Evolutionary conservation across 1,140 invertebrate species (phyloP), one percentile per base, ranked within the genome.

Genomic region (Matsumurasca onukii): DNA sequence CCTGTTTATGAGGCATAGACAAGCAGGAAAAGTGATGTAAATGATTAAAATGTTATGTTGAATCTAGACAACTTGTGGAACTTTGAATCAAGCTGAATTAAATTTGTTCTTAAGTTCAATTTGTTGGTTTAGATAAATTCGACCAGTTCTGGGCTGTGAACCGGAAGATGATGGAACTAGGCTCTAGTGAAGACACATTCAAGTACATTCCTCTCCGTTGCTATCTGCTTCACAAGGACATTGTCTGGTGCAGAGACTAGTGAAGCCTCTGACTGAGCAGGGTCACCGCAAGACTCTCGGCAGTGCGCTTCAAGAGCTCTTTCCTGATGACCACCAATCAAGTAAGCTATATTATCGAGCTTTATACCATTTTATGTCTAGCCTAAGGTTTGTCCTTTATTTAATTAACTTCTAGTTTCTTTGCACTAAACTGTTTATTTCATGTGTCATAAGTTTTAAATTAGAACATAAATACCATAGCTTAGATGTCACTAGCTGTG

Each of bases 71-170:
- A n/a, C n/a, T n/a, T n/a, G n/a, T n/a, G n/a, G n/a, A n/a, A n/a
- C n/a, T n/a, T n/a, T n/a, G n/a, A n/a, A n/a, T n/a, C n/a, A n/a
- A n/a, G n/a, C n/a, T n/a, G n/a, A n/a, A n/a, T n/a, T n/a, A n/a
- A n/a, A n/a, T n/a, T n/a, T n/a, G n/a, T n/a, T n/a, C n/a, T n/a
- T n/a, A n/a, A n/a, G n/a, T n/a, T n/a, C n/a, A n/a, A n/a, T n/a
- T n/a, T n/a, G n/a, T n/a, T n/a, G n/a, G n/a, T n/a, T n/a, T n/a
- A 93, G 93, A 98, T 78, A 98, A 97, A 82, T 99, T 99, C 82
- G 97, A 99, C 80, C 96, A 98, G 79, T 99, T 99, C 80, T 99
- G 98, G 97, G 89, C 93, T 3, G 90, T 99, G 13, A 99, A 99
- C 79, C 86, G 93, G 73, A 90, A 93, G 77, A 80, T 99, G 59